Percentiles rank a stretch among this genome's conserved stretches.
phyloP scores from a whole-genome alignment of 2,888 invertebrate genomes.

The Ceriagrion tenellum region DNA sequence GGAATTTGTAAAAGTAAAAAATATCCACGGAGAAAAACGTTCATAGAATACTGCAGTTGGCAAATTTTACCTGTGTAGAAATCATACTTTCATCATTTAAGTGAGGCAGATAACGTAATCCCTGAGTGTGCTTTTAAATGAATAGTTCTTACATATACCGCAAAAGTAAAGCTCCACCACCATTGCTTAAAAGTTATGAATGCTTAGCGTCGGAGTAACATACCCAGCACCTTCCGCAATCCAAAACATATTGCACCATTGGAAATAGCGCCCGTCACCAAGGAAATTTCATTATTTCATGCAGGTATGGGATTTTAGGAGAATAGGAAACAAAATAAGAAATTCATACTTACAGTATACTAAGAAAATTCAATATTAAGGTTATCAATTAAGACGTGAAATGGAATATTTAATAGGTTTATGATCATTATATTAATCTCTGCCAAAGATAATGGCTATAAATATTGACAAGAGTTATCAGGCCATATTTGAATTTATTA shows the following conservation, averaged over 20 bases:
- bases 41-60: background rate
- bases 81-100: background rate
- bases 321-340: background rate
- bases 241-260: background rate
- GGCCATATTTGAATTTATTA: too few species aligned
- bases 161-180: background rate
- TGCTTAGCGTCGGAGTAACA: background rate
- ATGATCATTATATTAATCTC: too few species aligned
- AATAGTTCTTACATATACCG: background rate
- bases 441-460: too few species aligned
- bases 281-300: background rate
- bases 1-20: too few species aligned
- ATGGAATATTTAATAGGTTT: too few species aligned
- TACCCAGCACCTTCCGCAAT: background rate
- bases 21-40: background rate
- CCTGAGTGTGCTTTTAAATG: background rate
- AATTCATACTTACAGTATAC: too few species aligned
- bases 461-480: too few species aligned
- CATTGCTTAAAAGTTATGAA: background rate
- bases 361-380: too few species aligned
- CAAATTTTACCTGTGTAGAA: background rate
- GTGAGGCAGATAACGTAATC: background rate
- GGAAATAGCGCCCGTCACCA: background rate
- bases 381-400: too few species aligned
- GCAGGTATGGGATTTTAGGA: background rate